These are phyloP conservation scores for Pollenia amentaria DNA, from an alignment of 2,888 invertebrate genomes.

Conservation along the genomic window DNA sequence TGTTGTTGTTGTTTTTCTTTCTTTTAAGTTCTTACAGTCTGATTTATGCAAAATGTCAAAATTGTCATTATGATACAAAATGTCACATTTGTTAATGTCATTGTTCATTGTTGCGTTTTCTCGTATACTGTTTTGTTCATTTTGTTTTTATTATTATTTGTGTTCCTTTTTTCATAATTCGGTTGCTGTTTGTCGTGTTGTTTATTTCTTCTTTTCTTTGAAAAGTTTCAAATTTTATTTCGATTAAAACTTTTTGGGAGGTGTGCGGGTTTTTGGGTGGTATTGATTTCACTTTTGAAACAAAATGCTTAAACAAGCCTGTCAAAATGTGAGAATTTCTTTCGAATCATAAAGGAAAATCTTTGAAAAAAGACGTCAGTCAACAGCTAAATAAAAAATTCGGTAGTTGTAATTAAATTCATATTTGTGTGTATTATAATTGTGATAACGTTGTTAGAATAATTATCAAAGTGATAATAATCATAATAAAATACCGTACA, in stretches of 20 bases:
- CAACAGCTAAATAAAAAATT: background rate
- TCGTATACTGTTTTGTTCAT: background rate
- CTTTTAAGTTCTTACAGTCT: slow-evolving; percentile 27
- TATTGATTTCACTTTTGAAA: slow-evolving; percentile 54
- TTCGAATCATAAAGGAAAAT: background rate
- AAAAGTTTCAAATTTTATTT: slow-evolving; percentile 28
- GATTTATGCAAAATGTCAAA: slow-evolving; percentile 74
- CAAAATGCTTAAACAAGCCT: slow-evolving; percentile 27
- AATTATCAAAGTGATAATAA: slow-evolving; percentile 10
- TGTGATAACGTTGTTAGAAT: slow-evolving; percentile 50
- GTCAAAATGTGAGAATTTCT: slow-evolving; percentile 53
- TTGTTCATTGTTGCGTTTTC: slow-evolving; percentile 41
- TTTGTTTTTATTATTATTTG: background rate
- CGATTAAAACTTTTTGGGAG: slow-evolving; percentile 19
- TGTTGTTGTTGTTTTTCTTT: slow-evolving; percentile 10
- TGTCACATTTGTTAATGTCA: slow-evolving; percentile 72
- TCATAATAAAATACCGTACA: slow-evolving; percentile 8
- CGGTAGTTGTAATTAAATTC: slow-evolving; percentile 51
- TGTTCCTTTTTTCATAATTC: slow-evolving; percentile 35
- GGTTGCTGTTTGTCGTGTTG: slow-evolving; percentile 14
- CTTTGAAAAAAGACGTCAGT: background rate
- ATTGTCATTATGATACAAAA: slow-evolving; percentile 74
- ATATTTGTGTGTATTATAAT: slow-evolving; percentile 39
- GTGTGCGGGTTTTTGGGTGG: slow-evolving; percentile 64
- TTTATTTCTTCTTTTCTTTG: slow-evolving; percentile 6